Base-by-base conservation (phyloP, 2,888 invertebrate species). In the Orthosia gothica region DNA sequence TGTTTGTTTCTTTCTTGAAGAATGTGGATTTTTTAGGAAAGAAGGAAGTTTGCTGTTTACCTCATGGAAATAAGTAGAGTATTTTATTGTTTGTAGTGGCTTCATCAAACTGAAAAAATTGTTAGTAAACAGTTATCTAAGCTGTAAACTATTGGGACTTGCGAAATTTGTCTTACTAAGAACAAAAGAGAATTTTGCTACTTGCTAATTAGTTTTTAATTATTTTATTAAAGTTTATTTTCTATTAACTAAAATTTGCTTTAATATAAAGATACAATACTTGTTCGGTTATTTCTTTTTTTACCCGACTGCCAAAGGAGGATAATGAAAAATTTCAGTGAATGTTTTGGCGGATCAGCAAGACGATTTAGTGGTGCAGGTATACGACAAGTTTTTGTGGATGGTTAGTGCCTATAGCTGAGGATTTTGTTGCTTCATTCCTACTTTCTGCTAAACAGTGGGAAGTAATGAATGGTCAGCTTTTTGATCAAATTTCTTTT, bases 1-100 rank as follows among this genome's bases (percentile, higher is more conserved):
- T 82, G 45, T 65, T 83, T 82, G 2, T 66, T 65, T 78, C 18
- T 64, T 54, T 66, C 7, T 54, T 40, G 2, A 49, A 52, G 50
- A 78, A 67, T 59, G 49, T 5, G 11, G n/a, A 11, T 2, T 70
- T 54, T 54, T 69, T 20, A 5, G 5, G 7, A 54, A 67, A 55
- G 5, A 47, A 55, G 32, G 50, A 59, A 67, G 23, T 54, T 18
- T 50, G 15, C 20, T 40, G 49, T 13, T 26, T 4, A n/a, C 58
- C 50, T 5, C 26, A 16, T 45, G 3, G 13, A 23, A 18, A 16
- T 4, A 1, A 15, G 45, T 1, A 15, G 40, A n/a, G 13, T n/a
- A 61, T 54, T 32, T 55, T 5, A 0, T 9, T 32, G 11, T 26
- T 32, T 15, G 13, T 13, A 26, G 5, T 20, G 20, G 11, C 12